Evolutionary conservation across 53 echinoderm and acorn worm species (phyloP).

Genomic region (Echinometra lucunter): DNA sequence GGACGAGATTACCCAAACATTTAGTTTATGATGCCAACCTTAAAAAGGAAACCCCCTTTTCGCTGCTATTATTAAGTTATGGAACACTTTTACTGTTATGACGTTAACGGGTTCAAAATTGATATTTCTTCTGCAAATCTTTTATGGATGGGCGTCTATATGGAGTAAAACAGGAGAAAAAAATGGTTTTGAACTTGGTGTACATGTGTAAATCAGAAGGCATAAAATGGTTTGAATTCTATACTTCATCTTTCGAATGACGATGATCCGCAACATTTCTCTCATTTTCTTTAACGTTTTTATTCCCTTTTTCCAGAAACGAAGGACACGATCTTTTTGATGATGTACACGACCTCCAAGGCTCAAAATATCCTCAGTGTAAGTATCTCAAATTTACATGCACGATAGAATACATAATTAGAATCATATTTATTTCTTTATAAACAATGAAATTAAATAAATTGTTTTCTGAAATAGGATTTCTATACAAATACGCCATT

Average conservation of each 20-base stretch:
- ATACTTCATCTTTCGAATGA: background rate
- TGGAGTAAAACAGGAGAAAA: too few relatives aligned
- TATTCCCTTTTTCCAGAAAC: constrained; percentile 66
- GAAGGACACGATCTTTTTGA: constrained; percentile 75
- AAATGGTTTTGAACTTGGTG: too few relatives aligned
- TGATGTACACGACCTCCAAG: constrained; percentile 75
- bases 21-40: background rate
- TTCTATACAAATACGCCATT: too few relatives aligned
- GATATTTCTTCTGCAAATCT: too few relatives aligned
- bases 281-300: background rate
- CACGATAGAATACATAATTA: background rate
- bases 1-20: too few relatives aligned
- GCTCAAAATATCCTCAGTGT: constrained; percentile 79
- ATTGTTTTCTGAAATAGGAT: too few relatives aligned
- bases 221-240: background rate
- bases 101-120: too few relatives aligned
- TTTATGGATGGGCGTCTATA: too few relatives aligned
- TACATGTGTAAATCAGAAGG: background rate
- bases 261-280: background rate
- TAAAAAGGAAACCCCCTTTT: background rate
- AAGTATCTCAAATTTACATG: constrained; percentile 48
- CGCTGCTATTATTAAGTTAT: too few relatives aligned
- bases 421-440: background rate
- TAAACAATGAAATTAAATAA: too few relatives aligned
- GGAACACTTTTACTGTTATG: too few relatives aligned